Conservation (phyloP, 92 coral and sea anemone species). For the Epizoanthus scotinus region DNA sequence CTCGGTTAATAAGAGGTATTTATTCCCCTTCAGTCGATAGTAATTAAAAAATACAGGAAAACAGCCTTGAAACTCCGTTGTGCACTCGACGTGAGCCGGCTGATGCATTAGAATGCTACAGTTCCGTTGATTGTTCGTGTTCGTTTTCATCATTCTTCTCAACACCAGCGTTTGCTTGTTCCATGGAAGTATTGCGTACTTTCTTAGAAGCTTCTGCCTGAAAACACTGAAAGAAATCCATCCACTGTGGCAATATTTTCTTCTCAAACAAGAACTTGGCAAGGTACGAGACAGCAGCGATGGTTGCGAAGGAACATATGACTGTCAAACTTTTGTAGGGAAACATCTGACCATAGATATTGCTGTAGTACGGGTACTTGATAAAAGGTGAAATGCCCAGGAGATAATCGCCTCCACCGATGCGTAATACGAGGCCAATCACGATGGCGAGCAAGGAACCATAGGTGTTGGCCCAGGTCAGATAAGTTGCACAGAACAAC, state of each 20-base stretch:
- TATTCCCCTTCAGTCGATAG: too few species aligned
- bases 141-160: too few species aligned
- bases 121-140: too few species aligned
- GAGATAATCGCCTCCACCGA: constrained; percentile 29
- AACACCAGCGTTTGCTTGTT: too few species aligned
- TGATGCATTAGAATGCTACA: too few species aligned
- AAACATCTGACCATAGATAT: constrained; percentile 44
- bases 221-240: too few species aligned
- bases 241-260: constrained; percentile 11
- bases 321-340: constrained; percentile 29
- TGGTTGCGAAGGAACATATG: constrained; percentile 10
- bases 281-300: constrained; percentile 32
- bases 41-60: too few species aligned
- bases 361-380: constrained; percentile 38
- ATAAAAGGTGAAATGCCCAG: constrained; percentile 20
- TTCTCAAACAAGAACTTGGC: constrained; percentile 28
- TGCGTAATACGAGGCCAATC: constrained; percentile 16
- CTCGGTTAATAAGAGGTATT: too few species aligned
- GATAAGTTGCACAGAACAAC: constrained; percentile 31
- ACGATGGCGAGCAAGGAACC: constrained; percentile 31
- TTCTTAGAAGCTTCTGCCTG: too few species aligned
- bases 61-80: too few species aligned
- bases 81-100: too few species aligned
- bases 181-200: too few species aligned
- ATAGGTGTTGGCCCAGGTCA: constrained; percentile 28